Evolutionary conservation across 2,113 vertebrate species (phyloP), one percentile per base, ranked within the genome.

Genomic region (Antigone vipio): DNA sequence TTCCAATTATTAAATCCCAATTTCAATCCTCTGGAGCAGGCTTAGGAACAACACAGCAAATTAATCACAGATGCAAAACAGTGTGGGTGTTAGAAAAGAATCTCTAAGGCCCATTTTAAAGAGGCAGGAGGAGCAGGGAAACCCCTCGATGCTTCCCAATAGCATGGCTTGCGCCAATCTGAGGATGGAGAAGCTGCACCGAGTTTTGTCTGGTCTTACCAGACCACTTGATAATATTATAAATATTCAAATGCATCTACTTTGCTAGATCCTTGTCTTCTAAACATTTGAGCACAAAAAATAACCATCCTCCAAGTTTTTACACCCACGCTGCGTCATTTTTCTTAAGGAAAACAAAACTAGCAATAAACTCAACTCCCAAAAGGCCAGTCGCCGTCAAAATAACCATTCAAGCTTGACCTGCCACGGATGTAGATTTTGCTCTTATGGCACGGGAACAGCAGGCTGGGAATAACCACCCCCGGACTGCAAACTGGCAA

Each of bases 351-450:
- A 83, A 79, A 95, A 68, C 34, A 22, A 73, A n/a, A 40, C n/a
- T 8, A 87, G 64, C n/a, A 74, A 87, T 20, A 74, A 93, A 81
- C 73, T n/a, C 89, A n/a, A 55, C 58, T 89, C 92, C 69, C 82
- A n/a, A 76, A 71, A 89, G 62, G 38, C 44, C 52, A 69, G 45
- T 16, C 0, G 0, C 19, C 2, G 11, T 85, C 88, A 92, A 76
- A 85, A 93, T 3, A 92, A 73, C 58, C 50, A 77, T 59, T 18
- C 15, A 18, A 56, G 56, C 72, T 14, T 38, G 64, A 78, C 73
- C 50, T 67, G 52, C 34, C 9, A 11, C 0, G 0, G 76, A 67
- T 11, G 34, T 6, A 21, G 64, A 29, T 32, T 74, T 24, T 63
- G 55, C 50, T 62, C 19, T 55, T 22, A 11, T 0, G 6, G 58